A percentile compares a stretch with the other conserved stretches of the same genome.
These are phyloP conservation scores for Orius insidiosus DNA, from an alignment of 1,140 invertebrate genomes.

Conservation along the genomic window DNA sequence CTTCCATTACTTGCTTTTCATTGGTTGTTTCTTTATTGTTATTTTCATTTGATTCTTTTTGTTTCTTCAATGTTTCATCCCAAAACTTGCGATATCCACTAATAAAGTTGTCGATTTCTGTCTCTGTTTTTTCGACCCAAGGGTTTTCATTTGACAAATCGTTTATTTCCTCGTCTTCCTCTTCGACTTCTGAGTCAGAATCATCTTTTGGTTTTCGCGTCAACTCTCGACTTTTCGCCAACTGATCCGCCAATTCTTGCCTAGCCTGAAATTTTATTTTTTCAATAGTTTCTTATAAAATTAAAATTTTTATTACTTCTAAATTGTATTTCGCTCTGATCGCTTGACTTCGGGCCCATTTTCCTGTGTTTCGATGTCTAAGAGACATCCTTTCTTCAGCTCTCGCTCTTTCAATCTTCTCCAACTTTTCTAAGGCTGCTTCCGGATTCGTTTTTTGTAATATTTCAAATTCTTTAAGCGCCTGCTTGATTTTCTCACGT, in stretches of 20 bases:
- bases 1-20: neutral
- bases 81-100: constrained; percentile 54
- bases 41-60: constrained; percentile 5
- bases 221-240: constrained; percentile 63
- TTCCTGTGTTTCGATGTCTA: constrained; percentile 81
- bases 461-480: constrained; percentile 79
- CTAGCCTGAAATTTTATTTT: constrained; percentile 38
- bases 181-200: constrained; percentile 34
- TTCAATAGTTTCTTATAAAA: constrained; percentile 5
- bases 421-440: constrained; percentile 68
- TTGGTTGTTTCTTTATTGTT: neutral
- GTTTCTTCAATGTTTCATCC: constrained; percentile 25
- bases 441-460: constrained; percentile 76
- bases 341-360: constrained; percentile 79
- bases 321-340: constrained; percentile 83
- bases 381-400: constrained; percentile 78
- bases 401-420: constrained; percentile 65
- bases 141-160: constrained; percentile 35
- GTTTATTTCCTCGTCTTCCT: constrained; percentile 27
- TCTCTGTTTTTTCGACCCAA: constrained; percentile 39
- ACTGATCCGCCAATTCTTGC: constrained; percentile 66
- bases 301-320: constrained; percentile 39
- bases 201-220: constrained; percentile 49
- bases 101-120: constrained; percentile 39
- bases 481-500: constrained; percentile 64